Conservation (phyloP, 2,888 invertebrate genomes). For the Troilus luridus region DNA sequence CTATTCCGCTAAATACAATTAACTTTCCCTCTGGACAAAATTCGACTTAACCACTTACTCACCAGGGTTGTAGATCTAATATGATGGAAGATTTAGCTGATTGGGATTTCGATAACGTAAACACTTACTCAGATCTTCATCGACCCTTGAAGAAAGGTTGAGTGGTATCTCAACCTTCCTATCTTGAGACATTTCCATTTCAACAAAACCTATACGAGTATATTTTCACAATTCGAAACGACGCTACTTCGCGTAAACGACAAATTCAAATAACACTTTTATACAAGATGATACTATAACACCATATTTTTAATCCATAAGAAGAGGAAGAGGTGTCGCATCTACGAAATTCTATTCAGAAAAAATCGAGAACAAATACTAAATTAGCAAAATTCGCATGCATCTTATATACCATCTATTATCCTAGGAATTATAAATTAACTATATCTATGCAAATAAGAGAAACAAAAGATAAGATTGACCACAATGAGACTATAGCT, state of each 20-base stretch:
- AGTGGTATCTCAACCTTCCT: background rate
- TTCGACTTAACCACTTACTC: too few relatives aligned
- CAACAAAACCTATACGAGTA: too few relatives aligned
- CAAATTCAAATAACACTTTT: background rate
- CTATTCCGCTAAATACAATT: too few relatives aligned
- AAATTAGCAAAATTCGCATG: background rate
- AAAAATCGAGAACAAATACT: background rate
- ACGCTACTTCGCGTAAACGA: background rate
- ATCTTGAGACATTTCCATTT: background rate
- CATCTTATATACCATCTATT: background rate
- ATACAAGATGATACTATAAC: background rate
- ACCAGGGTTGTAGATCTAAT: too few relatives aligned
- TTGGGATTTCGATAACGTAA: background rate
- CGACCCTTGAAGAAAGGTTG: background rate
- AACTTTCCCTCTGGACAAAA: too few relatives aligned
- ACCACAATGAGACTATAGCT: background rate
- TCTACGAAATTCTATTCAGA: background rate
- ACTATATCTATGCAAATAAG: background rate
- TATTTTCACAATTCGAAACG: background rate
- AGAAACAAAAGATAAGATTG: background rate
- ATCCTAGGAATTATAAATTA: background rate
- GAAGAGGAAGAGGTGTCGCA: background rate
- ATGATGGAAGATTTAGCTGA: too few relatives aligned
- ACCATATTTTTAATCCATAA: background rate
- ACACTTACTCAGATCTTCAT: background rate